Conservation (phyloP, 2,888 invertebrate genomes). For the Athalia cordata region DNA sequence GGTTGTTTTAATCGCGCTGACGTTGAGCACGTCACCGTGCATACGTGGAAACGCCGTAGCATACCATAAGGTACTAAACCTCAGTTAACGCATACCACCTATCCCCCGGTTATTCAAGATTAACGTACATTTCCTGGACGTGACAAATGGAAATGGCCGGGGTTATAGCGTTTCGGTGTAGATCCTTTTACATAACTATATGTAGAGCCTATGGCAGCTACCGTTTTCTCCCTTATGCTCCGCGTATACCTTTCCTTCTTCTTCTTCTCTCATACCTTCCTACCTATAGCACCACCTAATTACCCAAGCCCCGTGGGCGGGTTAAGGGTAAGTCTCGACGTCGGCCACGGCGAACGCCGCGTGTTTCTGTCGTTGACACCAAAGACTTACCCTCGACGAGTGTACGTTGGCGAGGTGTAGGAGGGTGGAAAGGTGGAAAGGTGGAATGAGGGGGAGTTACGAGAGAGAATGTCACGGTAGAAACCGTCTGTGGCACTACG, state of each 20-base stretch:
- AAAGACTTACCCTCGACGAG: conserved; percentile 63
- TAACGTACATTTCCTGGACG: conserved; percentile 33
- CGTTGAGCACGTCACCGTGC: too few relatives aligned
- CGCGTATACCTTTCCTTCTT: too few relatives aligned
- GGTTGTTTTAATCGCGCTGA: too few relatives aligned
- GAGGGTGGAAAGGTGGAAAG: too few relatives aligned
- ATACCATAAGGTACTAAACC: conserved; percentile 15
- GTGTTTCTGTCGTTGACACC: conserved; percentile 70
- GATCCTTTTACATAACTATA: too few relatives aligned
- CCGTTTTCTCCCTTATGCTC: too few relatives aligned
- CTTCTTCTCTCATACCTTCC: background rate
- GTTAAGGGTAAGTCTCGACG: conserved; percentile 24
- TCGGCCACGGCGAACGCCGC: conserved; percentile 49
- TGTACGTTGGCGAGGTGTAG: too few relatives aligned
- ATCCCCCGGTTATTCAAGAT: conserved; percentile 22
- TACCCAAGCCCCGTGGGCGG: conserved; percentile 41
- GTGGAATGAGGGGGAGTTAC: too few relatives aligned
- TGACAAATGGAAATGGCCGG: conserved; percentile 38
- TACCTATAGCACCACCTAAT: conserved; percentile 28
- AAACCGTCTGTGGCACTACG: background rate
- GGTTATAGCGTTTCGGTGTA: background rate
- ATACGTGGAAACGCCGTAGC: background rate
- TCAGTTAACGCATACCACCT: conserved; percentile 25
- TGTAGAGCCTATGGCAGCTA: too few relatives aligned
- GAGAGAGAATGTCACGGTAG: background rate